phyloP scores from a whole-genome alignment of 2,113 vertebrate genomes.

The Condylura cristata region DNA sequence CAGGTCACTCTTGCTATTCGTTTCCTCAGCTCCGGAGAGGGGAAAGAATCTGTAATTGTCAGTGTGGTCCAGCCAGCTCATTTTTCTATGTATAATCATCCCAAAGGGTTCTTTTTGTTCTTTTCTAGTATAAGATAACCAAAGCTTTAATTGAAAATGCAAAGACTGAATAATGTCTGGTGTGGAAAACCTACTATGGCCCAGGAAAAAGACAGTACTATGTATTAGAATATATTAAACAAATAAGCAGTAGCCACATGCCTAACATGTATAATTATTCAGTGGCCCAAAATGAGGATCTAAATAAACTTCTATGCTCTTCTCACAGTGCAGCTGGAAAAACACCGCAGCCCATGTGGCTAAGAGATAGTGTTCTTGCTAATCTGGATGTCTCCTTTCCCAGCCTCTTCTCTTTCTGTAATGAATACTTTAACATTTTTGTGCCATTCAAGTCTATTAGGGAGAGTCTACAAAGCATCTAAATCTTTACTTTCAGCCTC shows the following conservation, averaged over 20 bases:
- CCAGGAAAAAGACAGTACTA: not conserved
- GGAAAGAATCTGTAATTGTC: too few relatives aligned
- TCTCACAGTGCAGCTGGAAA: not conserved
- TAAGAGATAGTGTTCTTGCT: not conserved
- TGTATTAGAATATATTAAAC: not conserved
- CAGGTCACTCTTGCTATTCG: not conserved
- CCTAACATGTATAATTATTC: not conserved
- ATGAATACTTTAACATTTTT: not conserved
- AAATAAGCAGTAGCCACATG: not conserved
- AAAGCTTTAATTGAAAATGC: constrained; percentile 8
- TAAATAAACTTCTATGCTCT: not conserved
- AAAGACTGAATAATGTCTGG: not conserved
- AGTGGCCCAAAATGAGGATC: not conserved
- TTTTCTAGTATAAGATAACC: not conserved
- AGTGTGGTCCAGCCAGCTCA: not conserved
- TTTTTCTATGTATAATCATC: not conserved
- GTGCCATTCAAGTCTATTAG: not conserved
- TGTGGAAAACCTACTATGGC: not conserved
- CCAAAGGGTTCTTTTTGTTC: not conserved
- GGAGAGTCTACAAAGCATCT: not conserved
- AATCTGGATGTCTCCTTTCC: not conserved
- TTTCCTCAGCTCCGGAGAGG: not conserved
- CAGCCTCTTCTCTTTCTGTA: not conserved
- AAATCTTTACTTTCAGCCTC: not conserved
- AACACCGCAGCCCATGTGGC: not conserved